Percentiles rank a stretch among this genome's conserved stretches.
These are phyloP conservation scores for Morelia viridis DNA, from an alignment of 2,797 vertebrate genomes.

Conservation along the genomic window DNA sequence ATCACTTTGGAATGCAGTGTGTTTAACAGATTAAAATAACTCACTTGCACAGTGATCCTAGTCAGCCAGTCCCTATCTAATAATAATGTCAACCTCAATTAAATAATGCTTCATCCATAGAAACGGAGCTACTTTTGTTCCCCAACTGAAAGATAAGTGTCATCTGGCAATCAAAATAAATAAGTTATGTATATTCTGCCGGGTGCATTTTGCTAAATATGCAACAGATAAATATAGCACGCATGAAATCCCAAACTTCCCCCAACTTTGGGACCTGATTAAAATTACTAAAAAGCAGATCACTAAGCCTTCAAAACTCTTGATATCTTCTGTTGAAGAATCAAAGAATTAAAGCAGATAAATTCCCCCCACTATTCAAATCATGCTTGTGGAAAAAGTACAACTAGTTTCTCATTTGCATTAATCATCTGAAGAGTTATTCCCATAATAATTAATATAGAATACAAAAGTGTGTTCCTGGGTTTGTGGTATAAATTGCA, in stretches of 20 bases:
- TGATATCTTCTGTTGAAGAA: background rate
- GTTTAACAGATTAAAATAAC: no score
- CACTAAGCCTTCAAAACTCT: background rate
- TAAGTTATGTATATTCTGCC: background rate
- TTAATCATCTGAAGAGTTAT: background rate
- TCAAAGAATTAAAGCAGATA: background rate
- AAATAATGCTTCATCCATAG: background rate
- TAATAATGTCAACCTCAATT: background rate
- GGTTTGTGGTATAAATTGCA: conserved; percentile 16
- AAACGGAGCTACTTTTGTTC: background rate
- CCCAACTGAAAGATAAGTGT: background rate
- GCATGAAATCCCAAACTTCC: background rate
- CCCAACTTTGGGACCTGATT: background rate
- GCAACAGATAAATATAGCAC: background rate
- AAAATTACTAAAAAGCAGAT: background rate
- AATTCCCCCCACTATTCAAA: background rate
- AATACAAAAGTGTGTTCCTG: background rate
- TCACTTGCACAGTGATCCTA: no score
- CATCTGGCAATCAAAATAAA: no score
- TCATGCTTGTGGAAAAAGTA: background rate
- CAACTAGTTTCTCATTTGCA: background rate
- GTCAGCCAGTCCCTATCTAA: background rate
- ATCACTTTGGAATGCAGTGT: no score
- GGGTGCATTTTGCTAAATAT: background rate
- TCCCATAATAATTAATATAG: background rate